phyloP scores from a whole-genome alignment of 2,113 vertebrate species.

The Morone saxatilis region DNA sequence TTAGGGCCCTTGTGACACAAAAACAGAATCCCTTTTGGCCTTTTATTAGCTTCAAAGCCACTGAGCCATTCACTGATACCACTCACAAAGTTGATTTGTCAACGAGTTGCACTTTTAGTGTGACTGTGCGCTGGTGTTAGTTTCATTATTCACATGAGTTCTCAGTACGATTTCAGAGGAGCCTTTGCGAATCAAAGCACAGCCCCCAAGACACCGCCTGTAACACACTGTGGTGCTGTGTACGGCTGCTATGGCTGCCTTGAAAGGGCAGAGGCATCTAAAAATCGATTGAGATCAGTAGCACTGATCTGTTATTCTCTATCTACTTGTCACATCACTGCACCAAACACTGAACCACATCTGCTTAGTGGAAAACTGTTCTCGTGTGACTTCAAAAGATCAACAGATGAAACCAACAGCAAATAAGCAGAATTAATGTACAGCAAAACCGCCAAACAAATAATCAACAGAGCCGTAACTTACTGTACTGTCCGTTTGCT shows the following conservation, averaged over 20 bases:
- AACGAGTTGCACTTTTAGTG: conserved; percentile 55
- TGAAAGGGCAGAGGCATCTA: conserved; percentile 37
- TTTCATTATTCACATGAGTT: conserved; percentile 69
- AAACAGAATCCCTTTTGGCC: conserved; percentile 51
- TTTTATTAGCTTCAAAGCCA: conserved; percentile 69
- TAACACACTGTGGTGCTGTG: conserved; percentile 10
- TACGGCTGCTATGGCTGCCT: conserved; percentile 3
- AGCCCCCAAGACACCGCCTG: conserved; percentile 33
- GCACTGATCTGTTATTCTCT: conserved; percentile 55
- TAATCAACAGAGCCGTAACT: conserved; percentile 22
- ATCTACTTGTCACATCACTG: conserved; percentile 54
- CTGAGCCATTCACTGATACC: conserved; percentile 56
- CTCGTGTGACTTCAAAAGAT: conserved; percentile 5
- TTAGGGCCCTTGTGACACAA: conserved; percentile 65
- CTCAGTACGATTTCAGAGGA: conserved; percentile 45
- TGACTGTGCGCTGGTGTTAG: conserved; percentile 36
- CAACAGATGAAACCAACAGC: conserved; percentile 31
- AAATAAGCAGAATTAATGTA: neutral
- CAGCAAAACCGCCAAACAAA: neutral
- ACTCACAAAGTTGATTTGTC: conserved; percentile 64
- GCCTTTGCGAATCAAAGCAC: conserved; percentile 55
- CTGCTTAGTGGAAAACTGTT: conserved; percentile 52
- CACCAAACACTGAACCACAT: conserved; percentile 37
- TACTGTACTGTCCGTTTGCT: neutral
- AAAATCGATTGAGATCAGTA: conserved; percentile 59